A percentile compares a stretch with the other conserved stretches of the same genome.
These are phyloP conservation scores for Crotalus helleri DNA, from an alignment of 2,113 vertebrate species.

Conservation along the genomic window DNA sequence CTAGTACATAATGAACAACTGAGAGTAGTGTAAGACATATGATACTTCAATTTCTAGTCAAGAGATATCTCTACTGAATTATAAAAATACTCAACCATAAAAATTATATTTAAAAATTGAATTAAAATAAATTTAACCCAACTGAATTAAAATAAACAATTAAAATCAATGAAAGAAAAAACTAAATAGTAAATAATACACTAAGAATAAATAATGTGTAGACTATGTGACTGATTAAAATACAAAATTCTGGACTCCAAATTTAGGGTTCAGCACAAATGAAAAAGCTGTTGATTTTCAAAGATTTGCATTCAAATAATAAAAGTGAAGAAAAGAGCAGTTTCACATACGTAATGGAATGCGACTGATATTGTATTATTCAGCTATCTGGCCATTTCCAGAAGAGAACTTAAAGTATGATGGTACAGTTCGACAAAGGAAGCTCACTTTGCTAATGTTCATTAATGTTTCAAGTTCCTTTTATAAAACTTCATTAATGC, in stretches of 20 bases:
- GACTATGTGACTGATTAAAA: not conserved
- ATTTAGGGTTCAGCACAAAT: not conserved
- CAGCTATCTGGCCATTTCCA: not conserved
- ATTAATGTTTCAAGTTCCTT: not conserved
- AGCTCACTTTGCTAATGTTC: not conserved
- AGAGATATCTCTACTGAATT: not conserved
- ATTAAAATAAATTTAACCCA: not conserved
- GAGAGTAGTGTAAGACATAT: not conserved
- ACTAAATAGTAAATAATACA: not conserved
- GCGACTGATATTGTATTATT: not conserved
- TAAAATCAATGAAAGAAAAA: not conserved
- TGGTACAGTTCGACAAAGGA: not conserved
- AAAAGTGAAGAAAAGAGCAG: not conserved
- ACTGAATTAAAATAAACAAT: not conserved
- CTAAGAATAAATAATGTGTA: not conserved
- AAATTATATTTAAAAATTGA: not conserved
- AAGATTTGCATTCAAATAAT: not conserved
- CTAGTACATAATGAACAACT: not conserved
- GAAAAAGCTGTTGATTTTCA: not conserved
- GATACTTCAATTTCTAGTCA: not conserved
- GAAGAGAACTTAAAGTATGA: not conserved
- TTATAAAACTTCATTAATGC: not conserved
- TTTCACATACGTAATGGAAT: not conserved
- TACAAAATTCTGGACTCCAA: not conserved
- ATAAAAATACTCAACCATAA: not conserved